Conservation (phyloP, 2,888 invertebrate species). For the Lepidocyrtinus sp. region DNA sequence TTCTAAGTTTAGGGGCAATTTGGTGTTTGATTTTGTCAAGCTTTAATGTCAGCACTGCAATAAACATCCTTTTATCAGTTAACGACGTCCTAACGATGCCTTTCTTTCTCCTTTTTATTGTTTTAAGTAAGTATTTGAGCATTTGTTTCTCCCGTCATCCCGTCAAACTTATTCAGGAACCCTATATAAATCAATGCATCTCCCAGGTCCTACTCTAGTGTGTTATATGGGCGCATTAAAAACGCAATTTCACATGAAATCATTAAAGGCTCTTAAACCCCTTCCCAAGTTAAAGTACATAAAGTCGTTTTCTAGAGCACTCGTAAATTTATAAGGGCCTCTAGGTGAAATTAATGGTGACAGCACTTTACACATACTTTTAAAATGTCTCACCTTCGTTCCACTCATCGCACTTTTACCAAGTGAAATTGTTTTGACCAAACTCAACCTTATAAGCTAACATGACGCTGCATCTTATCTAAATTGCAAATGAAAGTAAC, state of each 20-base stretch:
- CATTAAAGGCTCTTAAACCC: conserved; percentile 3
- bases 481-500: conserved; percentile 9
- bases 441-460: not conserved
- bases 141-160: not conserved
- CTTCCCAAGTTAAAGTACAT: not conserved
- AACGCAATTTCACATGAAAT: not conserved
- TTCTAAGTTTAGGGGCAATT: conserved; percentile 4
- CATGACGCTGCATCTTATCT: not conserved
- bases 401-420: too few species aligned
- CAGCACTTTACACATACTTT: conserved; percentile 11
- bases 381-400: not conserved
- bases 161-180: not conserved
- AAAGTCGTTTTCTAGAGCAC: not conserved
- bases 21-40: conserved; percentile 1
- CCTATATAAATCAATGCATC: not conserved
- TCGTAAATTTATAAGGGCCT: conserved; percentile 1
- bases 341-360: not conserved
- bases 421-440: not conserved
- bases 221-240: not conserved
- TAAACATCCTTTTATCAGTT: not conserved
- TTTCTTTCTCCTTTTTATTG: not conserved
- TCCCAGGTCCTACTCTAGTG: not conserved
- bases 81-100: not conserved
- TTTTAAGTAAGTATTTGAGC: not conserved
- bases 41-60: conserved; percentile 8